Base-by-base conservation (phyloP, 2,113 vertebrate species). In the Piprites chloris region DNA sequence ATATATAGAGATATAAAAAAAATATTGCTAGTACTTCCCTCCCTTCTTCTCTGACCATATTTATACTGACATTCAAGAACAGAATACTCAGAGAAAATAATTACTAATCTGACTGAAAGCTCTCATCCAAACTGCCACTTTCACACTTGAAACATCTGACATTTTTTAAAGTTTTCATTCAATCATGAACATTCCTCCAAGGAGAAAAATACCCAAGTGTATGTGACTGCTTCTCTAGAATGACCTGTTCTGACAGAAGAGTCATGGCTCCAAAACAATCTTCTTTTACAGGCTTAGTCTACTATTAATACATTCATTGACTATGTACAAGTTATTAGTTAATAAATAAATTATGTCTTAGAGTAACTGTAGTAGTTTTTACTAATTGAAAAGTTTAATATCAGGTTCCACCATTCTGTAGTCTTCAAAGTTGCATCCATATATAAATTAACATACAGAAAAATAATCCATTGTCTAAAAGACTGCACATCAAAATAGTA, bases 31-130 rank as follows among this genome's bases (percentile, higher is more conserved):
- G 16, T 63, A 68, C 39, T 71, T 22, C 26, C 37, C 28, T 17
- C 8, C 6, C 6, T 14, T n/a, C 14, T 33, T 46, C 22, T 49
- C 26, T 32, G 41, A 77, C 13, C 4, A 2, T 46, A 67, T 37
- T 62, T 71, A 14, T 20, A 49, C 3, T 23, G 47, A 26, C 28
- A 50, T n/a, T 84, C 18, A 79, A 89, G 27, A 66, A 73, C 7
- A 85, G 93, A 93, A 73, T 33, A 85, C 17, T 65, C 52, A 56
- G 50, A 83, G 58, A 19, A 81, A 73, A 39, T 39, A 47, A 89
- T 32, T 87, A 98, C 98, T 98, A 89, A 98, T 98, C 98, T 99
- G 98, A 96, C 97, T 98, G 89, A 98, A 99, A 30, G 98, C 98
- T 67, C 98, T 97, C 76, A 99, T 98, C 32, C 98, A 89, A 47